A percentile compares a stretch with the other conserved stretches of the same genome.
These are phyloP conservation scores for Polymixis flavicincta DNA, from an alignment of 2,888 invertebrate species.

Conservation along the genomic window DNA sequence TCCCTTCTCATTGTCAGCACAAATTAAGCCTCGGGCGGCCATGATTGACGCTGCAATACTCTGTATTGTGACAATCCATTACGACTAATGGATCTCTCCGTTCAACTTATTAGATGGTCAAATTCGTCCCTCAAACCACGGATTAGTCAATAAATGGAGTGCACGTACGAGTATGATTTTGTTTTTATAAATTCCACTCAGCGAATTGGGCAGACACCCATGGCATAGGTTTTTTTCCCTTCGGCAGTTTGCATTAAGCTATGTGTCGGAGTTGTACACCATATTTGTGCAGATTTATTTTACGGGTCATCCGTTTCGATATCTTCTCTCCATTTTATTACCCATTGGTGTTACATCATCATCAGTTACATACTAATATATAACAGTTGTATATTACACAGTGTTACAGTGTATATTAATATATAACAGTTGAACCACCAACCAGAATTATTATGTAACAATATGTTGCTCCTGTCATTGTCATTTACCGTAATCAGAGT, in stretches of 20 bases:
- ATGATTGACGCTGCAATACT: conserved; percentile 76
- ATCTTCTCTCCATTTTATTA: conserved; percentile 7
- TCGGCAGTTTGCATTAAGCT: conserved; percentile 45
- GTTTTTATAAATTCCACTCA: conserved; percentile 25
- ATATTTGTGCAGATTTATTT: conserved; percentile 36
- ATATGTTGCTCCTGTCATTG: conserved; percentile 27
- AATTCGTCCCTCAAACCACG: conserved; percentile 52
- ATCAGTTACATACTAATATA: neutral
- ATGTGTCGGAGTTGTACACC: conserved; percentile 36
- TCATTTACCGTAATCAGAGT: conserved; percentile 43
- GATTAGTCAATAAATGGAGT: conserved; percentile 27
- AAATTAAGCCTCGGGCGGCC: conserved; percentile 71
- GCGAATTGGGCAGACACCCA: conserved; percentile 13
- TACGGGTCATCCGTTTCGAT: conserved; percentile 10
- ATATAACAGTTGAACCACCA: conserved; percentile 5
- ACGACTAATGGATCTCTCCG: conserved; percentile 75
- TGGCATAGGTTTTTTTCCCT: conserved; percentile 25
- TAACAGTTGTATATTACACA: too few species aligned
- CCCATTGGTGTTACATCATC: neutral
- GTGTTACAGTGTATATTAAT: too few species aligned
- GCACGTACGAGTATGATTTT: conserved; percentile 2
- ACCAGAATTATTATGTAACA: conserved; percentile 24
- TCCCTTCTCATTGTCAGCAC: conserved; percentile 71
- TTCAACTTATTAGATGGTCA: conserved; percentile 70
- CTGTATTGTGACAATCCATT: conserved; percentile 77